phyloP scores from a whole-genome alignment of 1,140 invertebrate genomes.

The Antheraea mylitta region DNA sequence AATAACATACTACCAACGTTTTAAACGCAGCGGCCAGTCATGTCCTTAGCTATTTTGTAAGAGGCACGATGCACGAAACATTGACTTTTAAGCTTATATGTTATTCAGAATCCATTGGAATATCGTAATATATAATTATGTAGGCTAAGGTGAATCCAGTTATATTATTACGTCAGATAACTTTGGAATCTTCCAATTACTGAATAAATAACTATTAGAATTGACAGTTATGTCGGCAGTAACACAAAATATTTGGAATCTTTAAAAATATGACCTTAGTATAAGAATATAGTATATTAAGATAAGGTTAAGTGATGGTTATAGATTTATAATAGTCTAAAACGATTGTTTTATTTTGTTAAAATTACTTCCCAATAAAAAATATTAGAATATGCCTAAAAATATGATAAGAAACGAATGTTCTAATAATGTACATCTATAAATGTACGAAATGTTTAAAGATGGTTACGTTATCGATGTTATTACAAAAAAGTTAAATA shows the following conservation, averaged over 20 bases:
- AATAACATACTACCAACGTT: background rate
- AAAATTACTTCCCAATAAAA: no score
- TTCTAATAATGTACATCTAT: no score
- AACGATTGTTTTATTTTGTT: background rate
- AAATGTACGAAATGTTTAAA: no score
- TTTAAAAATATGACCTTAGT: no score
- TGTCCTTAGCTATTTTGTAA: background rate
- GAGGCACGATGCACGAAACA: background rate
- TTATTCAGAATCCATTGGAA: background rate
- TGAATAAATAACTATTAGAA: background rate
- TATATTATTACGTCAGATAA: background rate
- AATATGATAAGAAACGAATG: no score
- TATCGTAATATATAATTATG: background rate
- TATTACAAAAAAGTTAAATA: no score
- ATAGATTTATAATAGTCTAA: background rate
- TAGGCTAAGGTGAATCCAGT: constrained; percentile 1
- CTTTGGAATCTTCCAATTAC: background rate
- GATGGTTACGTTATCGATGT: no score
- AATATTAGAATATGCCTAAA: no score
- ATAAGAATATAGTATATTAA: no score
- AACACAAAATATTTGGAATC: background rate
- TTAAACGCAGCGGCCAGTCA: background rate
- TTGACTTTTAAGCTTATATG: constrained; percentile 1
- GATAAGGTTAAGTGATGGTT: no score
- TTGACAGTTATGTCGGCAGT: background rate